Conservation (phyloP, 2,888 invertebrate genomes). For the Tenodera sinensis region DNA sequence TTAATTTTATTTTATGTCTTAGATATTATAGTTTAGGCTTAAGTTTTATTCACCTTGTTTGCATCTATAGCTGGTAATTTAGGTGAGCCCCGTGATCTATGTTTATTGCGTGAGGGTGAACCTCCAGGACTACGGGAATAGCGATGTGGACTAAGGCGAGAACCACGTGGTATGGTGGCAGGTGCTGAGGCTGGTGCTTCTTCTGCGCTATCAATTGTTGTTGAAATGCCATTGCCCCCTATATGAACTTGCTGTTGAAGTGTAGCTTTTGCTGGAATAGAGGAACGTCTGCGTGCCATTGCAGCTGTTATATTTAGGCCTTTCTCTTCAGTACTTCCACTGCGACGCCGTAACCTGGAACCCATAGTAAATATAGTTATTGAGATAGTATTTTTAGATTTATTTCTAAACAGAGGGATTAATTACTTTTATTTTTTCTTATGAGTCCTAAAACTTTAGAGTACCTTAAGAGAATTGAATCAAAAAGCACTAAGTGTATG, state of each 20-base stretch:
- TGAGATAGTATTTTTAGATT: too few relatives aligned
- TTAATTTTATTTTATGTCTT: too few relatives aligned
- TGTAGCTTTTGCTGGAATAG: constrained; percentile 29
- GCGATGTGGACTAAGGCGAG: constrained; percentile 31
- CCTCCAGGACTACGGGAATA: constrained; percentile 48
- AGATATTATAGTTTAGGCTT: constrained; percentile 37
- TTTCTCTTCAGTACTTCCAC: constrained; percentile 30
- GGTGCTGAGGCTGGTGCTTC: background rate
- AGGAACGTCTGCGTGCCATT: constrained; percentile 25
- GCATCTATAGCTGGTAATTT: constrained; percentile 1
- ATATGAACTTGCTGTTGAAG: background rate
- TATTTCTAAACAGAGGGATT: too few relatives aligned
- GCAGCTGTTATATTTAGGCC: constrained; percentile 7
- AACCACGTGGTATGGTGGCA: constrained; percentile 20
- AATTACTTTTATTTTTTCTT: too few relatives aligned
- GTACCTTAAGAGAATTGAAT: too few relatives aligned
- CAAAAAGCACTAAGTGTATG: too few relatives aligned
- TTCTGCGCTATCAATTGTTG: background rate
- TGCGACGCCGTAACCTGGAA: constrained; percentile 24
- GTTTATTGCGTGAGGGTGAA: constrained; percentile 51
- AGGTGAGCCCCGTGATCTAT: constrained; percentile 35
- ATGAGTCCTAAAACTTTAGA: too few relatives aligned
- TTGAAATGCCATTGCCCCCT: background rate
- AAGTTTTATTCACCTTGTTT: constrained; percentile 27
- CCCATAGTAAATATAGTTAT: background rate